Percentiles rank a stretch among this genome's conserved stretches.
phyloP scores from a whole-genome alignment of 2,888 invertebrate species.

The Drosophila dives region DNA sequence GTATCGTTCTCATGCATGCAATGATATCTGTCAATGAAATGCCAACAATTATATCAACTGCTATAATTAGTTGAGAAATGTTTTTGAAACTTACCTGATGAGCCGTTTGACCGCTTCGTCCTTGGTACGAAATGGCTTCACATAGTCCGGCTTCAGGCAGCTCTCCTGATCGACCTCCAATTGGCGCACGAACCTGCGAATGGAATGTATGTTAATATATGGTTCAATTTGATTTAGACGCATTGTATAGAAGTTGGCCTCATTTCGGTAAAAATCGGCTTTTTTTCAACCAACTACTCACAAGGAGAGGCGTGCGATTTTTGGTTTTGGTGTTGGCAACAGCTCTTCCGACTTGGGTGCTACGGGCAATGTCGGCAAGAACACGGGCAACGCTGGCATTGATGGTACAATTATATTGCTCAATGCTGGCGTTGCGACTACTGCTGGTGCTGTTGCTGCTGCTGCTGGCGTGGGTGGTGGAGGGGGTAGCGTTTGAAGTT shows the following conservation, averaged over 20 bases:
- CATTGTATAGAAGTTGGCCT: slow-evolving; percentile 59
- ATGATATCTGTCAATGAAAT: slow-evolving; percentile 87
- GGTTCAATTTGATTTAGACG: neutral
- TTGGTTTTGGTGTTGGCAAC: slow-evolving; percentile 83
- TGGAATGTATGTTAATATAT: slow-evolving; percentile 20
- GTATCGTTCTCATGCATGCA: slow-evolving; percentile 87
- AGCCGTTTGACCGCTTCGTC: slow-evolving; percentile 91
- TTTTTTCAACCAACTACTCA: slow-evolving; percentile 85
- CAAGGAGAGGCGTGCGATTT: slow-evolving; percentile 85
- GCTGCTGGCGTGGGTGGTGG: slow-evolving; percentile 35
- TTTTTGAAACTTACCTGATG: slow-evolving; percentile 85
- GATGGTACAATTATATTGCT: slow-evolving; percentile 64
- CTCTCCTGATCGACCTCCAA: slow-evolving; percentile 90
- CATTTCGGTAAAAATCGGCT: slow-evolving; percentile 69
- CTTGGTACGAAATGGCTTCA: slow-evolving; percentile 89
- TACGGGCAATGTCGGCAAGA: slow-evolving; percentile 46
- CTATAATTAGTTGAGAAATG: too few species aligned
- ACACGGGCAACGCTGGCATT: slow-evolving; percentile 41
- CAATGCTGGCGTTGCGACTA: slow-evolving; percentile 57
- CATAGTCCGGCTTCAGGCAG: slow-evolving; percentile 90
- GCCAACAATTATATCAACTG: neutral
- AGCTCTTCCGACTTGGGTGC: slow-evolving; percentile 82
- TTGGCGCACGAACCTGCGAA: slow-evolving; percentile 90
- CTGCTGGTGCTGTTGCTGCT: slow-evolving; percentile 32
- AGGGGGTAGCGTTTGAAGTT: slow-evolving; percentile 37